phyloP scores from a whole-genome alignment of 2,113 vertebrate species.

The Diglossa brunneiventris region DNA sequence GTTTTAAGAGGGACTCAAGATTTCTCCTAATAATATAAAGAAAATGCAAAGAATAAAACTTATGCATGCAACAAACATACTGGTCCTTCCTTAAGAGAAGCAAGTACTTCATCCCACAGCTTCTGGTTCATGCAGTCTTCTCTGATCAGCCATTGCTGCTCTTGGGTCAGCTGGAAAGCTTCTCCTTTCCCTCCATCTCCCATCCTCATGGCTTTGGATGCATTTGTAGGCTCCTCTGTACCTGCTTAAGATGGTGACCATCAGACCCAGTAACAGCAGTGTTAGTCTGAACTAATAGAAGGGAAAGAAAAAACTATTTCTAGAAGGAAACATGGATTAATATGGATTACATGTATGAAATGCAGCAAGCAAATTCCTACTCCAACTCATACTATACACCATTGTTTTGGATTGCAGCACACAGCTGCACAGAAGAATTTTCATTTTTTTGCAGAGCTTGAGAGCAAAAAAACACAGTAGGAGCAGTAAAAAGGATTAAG shows the following conservation, averaged over 20 bases:
- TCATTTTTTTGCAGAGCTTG: not conserved
- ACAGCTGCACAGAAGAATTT: not conserved
- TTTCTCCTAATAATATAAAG: not conserved
- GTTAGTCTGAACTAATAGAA: not conserved
- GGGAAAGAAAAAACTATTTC: not conserved
- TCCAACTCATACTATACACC: not conserved
- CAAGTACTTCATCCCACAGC: conserved; percentile 94
- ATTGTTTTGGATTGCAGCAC: not conserved
- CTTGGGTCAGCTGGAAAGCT: conserved; percentile 87
- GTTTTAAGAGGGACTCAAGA: not conserved
- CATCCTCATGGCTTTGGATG: conserved; percentile 78
- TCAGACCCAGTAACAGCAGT: not conserved
- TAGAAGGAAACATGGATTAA: not conserved
- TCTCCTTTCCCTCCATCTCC: conserved; percentile 82
- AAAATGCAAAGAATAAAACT: not conserved
- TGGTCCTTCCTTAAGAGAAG: conserved; percentile 89
- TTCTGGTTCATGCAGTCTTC: conserved; percentile 94
- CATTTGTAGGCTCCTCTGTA: conserved; percentile 67
- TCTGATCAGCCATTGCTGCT: conserved; percentile 87
- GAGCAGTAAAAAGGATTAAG: not conserved
- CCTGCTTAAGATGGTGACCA: conserved; percentile 59
- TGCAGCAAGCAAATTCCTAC: not conserved
- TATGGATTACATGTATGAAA: not conserved
- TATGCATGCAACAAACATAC: conserved; percentile 73
- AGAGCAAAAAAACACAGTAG: not conserved